Evolutionary conservation across 2,797 vertebrate genomes (phyloP).

Genomic region (Myioborus miniatus): DNA sequence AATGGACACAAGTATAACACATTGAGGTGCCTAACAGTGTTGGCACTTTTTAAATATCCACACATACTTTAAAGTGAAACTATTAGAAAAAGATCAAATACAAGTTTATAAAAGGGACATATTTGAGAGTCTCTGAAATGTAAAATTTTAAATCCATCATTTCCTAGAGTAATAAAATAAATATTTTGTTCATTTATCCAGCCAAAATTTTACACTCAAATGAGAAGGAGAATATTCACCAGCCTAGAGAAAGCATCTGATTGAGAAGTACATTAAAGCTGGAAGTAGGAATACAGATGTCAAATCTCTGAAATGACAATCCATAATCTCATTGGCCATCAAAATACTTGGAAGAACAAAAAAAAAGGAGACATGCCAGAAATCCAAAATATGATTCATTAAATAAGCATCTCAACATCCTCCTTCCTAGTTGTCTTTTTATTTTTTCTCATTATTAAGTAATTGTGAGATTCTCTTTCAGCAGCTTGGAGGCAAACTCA

Average conservation of each 20-base stretch:
- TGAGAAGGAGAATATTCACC: neutral
- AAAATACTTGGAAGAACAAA: neutral
- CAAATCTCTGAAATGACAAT: neutral
- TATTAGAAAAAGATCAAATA: neutral
- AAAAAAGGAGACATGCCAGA: neutral
- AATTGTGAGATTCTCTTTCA: neutral
- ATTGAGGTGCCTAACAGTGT: neutral
- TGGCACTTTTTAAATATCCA: constrained; percentile 35
- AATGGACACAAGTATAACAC: constrained; percentile 13
- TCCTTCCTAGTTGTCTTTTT: neutral
- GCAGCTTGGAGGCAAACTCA: neutral
- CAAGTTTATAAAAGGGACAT: neutral
- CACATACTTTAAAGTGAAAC: neutral
- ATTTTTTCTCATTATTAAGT: neutral
- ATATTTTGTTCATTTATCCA: neutral
- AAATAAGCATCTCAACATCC: neutral
- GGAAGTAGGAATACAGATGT: neutral
- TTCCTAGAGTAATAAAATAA: neutral
- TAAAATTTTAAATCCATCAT: neutral
- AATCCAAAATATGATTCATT: neutral
- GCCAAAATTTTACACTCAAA: neutral
- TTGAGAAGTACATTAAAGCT: neutral
- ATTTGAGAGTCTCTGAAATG: neutral
- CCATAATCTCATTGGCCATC: neutral
- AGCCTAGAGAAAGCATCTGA: neutral